These are phyloP conservation scores for Solen grandis DNA, from an alignment of 1,140 invertebrate genomes.

Conservation along the genomic window DNA sequence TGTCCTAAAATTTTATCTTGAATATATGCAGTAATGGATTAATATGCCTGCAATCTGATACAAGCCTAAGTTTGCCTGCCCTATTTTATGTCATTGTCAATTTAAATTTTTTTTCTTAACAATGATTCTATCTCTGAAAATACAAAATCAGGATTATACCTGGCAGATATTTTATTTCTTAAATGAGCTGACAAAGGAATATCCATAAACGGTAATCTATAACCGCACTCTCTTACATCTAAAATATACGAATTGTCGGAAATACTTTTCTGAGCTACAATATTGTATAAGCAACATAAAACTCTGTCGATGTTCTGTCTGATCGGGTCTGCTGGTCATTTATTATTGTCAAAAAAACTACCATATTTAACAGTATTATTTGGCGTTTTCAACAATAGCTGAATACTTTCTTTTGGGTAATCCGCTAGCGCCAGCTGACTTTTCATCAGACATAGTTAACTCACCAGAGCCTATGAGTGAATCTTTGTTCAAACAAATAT, in stretches of 20 bases:
- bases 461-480: too few relatives aligned
- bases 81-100: neutral
- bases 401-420: too few relatives aligned
- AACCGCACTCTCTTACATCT: constrained; percentile 26
- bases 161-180: constrained; percentile 49
- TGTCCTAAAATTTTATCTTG: constrained; percentile 15
- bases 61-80: neutral
- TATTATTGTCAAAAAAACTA: too few relatives aligned
- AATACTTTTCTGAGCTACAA: constrained; percentile 16
- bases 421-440: too few relatives aligned
- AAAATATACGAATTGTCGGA: constrained; percentile 9
- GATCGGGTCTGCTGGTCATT: too few relatives aligned
- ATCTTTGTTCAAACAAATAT: too few relatives aligned
- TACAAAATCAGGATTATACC: constrained; percentile 36
- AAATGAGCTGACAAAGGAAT: neutral
- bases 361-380: too few relatives aligned
- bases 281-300: constrained; percentile 1
- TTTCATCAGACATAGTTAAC: too few relatives aligned
- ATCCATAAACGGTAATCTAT: constrained; percentile 46
- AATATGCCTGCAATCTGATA: constrained; percentile 20
- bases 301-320: too few relatives aligned
- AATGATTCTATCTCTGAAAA: constrained; percentile 6
- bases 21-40: constrained; percentile 19
- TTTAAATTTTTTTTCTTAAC: constrained; percentile 4
- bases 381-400: too few relatives aligned